Evolutionary conservation across 2,888 invertebrate species (phyloP), one percentile per base, ranked within the genome.

Genomic region (Dynastes tityus): DNA sequence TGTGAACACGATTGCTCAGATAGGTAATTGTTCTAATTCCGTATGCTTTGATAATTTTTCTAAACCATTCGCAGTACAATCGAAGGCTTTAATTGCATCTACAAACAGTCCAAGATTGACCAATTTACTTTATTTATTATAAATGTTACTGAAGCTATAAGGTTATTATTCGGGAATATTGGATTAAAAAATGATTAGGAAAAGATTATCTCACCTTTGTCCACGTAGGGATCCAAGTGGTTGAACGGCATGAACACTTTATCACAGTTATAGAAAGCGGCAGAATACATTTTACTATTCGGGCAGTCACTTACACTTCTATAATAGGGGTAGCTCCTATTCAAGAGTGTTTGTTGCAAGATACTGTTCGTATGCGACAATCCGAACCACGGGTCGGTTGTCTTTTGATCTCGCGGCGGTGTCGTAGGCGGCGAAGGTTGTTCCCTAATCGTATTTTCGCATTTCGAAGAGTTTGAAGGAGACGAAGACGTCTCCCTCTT

Each of bases 291-390:
- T 76, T 80, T 82, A 74, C 80, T 81, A 80, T 80, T 81, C 9
- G 79, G 68, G 77, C 68, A 78, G 45, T 80, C 80, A 78, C 76
- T 78, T 27, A 76, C 45, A 27, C 67, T 76, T 51, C 78, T 75
- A 65, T 82, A 82, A 77, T 83, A 81, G 22, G 81, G 80, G 77
- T 82, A 81, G 49, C 68, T 73, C 79, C 81, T 83, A 80, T 80
- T 83, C 78, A 81, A 76, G 61, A 85, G 76, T 29, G 84, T 83
- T 65, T 83, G 83, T 80, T 84, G 84, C 61, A 83, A 80, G 80
- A 84, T 84, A 78, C 82, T 84, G 70, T 80, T 71, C 32, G 79
- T 80, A 45, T 77, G 80, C 6, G 77, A 49, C 45, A 76, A 75
- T 61, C 76, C 71, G 64, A 75, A 74, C 76, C 76, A 64, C 5